These are phyloP conservation scores for Drosophila aff. DNA, from an alignment of 1,140 invertebrate species.

Conservation along the genomic window DNA sequence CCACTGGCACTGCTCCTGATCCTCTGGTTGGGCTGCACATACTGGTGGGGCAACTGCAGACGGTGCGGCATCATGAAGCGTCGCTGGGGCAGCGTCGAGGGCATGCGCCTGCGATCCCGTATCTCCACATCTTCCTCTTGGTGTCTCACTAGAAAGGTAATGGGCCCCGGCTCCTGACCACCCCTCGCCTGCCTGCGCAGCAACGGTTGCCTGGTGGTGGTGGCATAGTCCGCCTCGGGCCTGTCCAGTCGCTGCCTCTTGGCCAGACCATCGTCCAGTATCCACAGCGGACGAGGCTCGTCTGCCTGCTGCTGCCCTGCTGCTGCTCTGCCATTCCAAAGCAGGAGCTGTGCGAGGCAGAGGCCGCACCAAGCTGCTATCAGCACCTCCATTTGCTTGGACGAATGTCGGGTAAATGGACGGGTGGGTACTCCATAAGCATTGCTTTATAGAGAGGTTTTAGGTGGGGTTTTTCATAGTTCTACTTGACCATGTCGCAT, in stretches of 20 bases:
- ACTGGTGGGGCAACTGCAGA: slow-evolving; percentile 26
- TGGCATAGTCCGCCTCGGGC: slow-evolving; percentile 36
- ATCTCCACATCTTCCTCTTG: not conserved
- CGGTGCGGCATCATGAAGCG: slow-evolving; percentile 37
- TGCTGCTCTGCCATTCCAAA: not conserved
- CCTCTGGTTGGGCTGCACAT: slow-evolving; percentile 8
- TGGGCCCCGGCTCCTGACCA: slow-evolving; percentile 13
- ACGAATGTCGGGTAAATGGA: slow-evolving; percentile 14
- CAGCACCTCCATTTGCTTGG: slow-evolving; percentile 45
- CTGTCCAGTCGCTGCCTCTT: slow-evolving; percentile 46
- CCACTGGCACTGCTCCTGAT: not conserved
- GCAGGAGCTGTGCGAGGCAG: slow-evolving; percentile 5
- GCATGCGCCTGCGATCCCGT: not conserved
- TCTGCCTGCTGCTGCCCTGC: slow-evolving; percentile 27
- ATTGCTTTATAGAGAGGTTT: slow-evolving; percentile 49
- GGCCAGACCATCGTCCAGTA: slow-evolving; percentile 67
- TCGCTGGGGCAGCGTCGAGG: slow-evolving; percentile 16
- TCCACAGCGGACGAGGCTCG: slow-evolving; percentile 70
- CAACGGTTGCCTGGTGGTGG: slow-evolving; percentile 24
- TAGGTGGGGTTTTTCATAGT: not conserved
- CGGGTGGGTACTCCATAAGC: not conserved
- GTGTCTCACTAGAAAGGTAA: slow-evolving; percentile 50
- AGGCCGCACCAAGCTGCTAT: slow-evolving; percentile 30
- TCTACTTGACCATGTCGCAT: not conserved
- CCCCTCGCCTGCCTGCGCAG: slow-evolving; percentile 5